Evolutionary conservation across 2,797 vertebrate species (phyloP), one percentile per base, ranked within the genome.

Genomic region (Uromys caudimaculatus): DNA sequence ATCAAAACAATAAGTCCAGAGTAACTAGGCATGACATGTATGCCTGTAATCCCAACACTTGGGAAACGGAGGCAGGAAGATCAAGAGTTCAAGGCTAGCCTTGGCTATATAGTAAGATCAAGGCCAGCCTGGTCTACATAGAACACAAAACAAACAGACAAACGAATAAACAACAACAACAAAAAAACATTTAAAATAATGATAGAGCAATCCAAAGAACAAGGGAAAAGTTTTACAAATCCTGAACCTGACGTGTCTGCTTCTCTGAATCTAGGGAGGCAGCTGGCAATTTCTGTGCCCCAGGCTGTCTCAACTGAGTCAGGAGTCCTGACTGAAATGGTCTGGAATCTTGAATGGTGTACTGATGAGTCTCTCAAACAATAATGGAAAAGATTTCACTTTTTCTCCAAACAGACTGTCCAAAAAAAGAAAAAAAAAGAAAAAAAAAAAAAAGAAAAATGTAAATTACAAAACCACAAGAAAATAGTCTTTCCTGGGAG

Each of bases 371-470:
- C 83, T 84, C 50, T 35, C 58, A 91, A 79, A 82, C 29, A 71
- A 62, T 29, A 78, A 41, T 87, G 93, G 62, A 83, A 91, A 96
- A 71, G 64, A 84, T 73, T 90, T 85, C 64, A 78, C 71, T 89
- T 56, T 86, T 84, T 44, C 82, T 95, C 60, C 41, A 44, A 90
- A 77, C 1, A 88, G 79, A 71, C 21, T 52, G 24, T 91, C 56
- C n/a, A n/a, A 52, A 69, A 54, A 77, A 73, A 58, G 35, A 78
- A n/a, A n/a, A n/a, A n/a, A n/a, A n/a, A n/a, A n/a, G n/a, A n/a
- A n/a, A n/a, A n/a, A n/a, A n/a, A n/a, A n/a, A n/a, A n/a, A n/a
- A n/a, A n/a, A n/a, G n/a, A n/a, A n/a, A n/a, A n/a, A n/a, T 29
- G 38, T n/a, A n/a, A 79, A 56, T 78, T 81, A 79, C 7, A 85